phyloP scores from a whole-genome alignment of 2,113 vertebrate genomes.

The cattle (Bos taurus) region ARS-UCD2.0 NC_037331.1:51512001-51512500 shows the following conservation, averaged over 20 bases:
- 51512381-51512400: neutral
- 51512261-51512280: neutral
- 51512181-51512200: neutral
- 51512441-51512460: neutral
- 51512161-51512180: neutral
- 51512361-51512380: neutral
- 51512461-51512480: neutral
- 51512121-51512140: neutral
- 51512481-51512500: neutral
- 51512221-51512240: neutral
- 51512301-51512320: neutral
- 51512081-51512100: neutral
- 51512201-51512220: neutral
- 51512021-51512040: neutral
- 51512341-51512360: neutral
- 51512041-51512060: neutral
- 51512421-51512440: neutral
- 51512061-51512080: neutral
- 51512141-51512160: neutral
- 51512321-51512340: neutral
- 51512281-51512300: neutral
- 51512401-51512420: neutral
- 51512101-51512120: neutral
- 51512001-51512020: neutral
- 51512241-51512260: neutral